phyloP scores from a whole-genome alignment of 2,888 invertebrate genomes.

The Nemoura dubitans region DNA sequence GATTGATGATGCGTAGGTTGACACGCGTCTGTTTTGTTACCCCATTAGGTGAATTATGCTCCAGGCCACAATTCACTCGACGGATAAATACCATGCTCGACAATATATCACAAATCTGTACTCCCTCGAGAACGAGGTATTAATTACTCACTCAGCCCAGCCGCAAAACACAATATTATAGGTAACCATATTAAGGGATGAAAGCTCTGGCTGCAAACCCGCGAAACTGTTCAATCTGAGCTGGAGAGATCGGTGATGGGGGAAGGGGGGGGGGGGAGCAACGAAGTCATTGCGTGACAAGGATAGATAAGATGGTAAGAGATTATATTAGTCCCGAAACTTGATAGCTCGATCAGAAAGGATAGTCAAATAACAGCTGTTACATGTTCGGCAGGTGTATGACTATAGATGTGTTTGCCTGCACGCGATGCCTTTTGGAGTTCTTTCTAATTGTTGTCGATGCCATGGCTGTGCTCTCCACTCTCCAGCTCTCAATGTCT shows the following conservation, averaged over 20 bases:
- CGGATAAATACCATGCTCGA: not conserved
- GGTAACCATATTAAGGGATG: not conserved
- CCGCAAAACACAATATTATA: not conserved
- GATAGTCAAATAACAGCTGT: not conserved
- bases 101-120: not conserved
- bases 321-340: not conserved
- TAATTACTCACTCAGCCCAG: not conserved
- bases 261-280: not conserved
- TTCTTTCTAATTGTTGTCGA: not conserved
- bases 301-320: not conserved
- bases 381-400: not conserved
- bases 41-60: not conserved
- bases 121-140: not conserved
- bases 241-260: not conserved
- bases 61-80: not conserved
- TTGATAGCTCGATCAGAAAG: not conserved
- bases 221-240: not conserved
- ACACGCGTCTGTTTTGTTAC: not conserved
- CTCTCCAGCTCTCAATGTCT: not conserved
- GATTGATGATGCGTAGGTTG: not conserved
- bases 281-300: not conserved
- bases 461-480: not conserved
- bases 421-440: not conserved
- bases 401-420: not conserved
- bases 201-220: not conserved